Conservation (phyloP, 2,113 vertebrate genomes). For the Melanostigma gelatinosum region DNA sequence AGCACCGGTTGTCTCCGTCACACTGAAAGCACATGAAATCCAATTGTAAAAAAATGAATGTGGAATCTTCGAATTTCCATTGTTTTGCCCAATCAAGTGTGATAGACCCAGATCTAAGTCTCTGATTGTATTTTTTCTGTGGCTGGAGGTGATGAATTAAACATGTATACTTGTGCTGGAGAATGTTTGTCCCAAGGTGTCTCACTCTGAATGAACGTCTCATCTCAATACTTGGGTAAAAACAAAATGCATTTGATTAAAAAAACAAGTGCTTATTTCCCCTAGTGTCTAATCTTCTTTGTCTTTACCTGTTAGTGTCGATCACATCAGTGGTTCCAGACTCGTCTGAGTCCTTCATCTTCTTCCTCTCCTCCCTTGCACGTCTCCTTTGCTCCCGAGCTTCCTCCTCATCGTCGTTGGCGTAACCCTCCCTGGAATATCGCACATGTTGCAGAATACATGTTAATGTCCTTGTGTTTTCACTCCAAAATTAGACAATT, state of each 20-base stretch:
- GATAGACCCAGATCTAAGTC: neutral
- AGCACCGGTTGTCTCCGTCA: slow-evolving; percentile 70
- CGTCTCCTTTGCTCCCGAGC: slow-evolving; percentile 90
- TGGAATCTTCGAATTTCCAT: neutral
- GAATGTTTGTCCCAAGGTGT: neutral
- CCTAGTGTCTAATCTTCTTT: too few species aligned
- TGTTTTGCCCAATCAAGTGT: neutral
- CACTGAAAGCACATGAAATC: slow-evolving; percentile 70
- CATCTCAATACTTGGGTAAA: neutral
- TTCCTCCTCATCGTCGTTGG: slow-evolving; percentile 91
- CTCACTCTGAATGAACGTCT: neutral
- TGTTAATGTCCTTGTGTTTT: neutral
- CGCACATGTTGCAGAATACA: neutral
- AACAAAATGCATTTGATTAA: too few species aligned
- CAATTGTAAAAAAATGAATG: neutral
- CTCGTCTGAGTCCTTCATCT: slow-evolving; percentile 85
- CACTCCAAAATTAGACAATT: neutral
- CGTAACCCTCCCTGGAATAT: slow-evolving; percentile 83
- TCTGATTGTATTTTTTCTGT: neutral
- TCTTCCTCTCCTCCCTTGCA: slow-evolving; percentile 93
- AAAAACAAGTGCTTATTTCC: too few species aligned
- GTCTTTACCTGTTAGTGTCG: slow-evolving; percentile 86
- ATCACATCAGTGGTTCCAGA: slow-evolving; percentile 81
- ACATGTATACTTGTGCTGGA: neutral
- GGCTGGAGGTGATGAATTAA: neutral